Conservation (phyloP, 92 coral and sea anemone genomes). For the Anthopleura xanthogrammica region DNA sequence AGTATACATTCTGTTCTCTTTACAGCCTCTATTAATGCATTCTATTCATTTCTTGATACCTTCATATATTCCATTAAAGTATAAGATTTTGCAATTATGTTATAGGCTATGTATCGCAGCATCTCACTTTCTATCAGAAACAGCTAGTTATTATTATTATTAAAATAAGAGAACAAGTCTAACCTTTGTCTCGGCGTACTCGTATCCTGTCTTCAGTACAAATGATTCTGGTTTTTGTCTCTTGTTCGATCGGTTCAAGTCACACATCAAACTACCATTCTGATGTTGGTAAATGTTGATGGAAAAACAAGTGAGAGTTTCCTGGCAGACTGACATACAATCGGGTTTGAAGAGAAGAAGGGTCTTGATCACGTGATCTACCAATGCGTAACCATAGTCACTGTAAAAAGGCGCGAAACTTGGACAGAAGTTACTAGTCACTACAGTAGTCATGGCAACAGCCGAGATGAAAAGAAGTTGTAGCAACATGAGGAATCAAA, state of each 20-base stretch:
- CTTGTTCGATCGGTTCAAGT: slow-evolving; percentile 10
- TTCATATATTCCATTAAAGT: too few relatives aligned
- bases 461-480: too few relatives aligned
- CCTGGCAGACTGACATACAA: not conserved
- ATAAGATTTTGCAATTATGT: too few relatives aligned
- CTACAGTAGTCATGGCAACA: not conserved
- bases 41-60: too few relatives aligned
- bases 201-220: not conserved
- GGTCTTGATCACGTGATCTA: slow-evolving; percentile 10
- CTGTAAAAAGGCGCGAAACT: not conserved
- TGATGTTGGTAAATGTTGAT: slow-evolving; percentile 6
- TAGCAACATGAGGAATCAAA: too few relatives aligned
- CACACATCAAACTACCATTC: not conserved
- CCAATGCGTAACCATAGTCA: slow-evolving; percentile 9
- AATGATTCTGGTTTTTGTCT: not conserved
- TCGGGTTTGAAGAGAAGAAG: not conserved
- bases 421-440: not conserved
- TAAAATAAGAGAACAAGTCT: not conserved
- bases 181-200: not conserved
- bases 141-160: too few relatives aligned
- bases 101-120: too few relatives aligned
- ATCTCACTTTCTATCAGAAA: too few relatives aligned
- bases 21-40: too few relatives aligned
- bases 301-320: slow-evolving; percentile 1
- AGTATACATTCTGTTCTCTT: too few relatives aligned